Percentiles rank a stretch among this genome's conserved stretches.
Conservation (phyloP, 2,797 vertebrate genomes). For the Hemibagrus guttatus region DNA sequence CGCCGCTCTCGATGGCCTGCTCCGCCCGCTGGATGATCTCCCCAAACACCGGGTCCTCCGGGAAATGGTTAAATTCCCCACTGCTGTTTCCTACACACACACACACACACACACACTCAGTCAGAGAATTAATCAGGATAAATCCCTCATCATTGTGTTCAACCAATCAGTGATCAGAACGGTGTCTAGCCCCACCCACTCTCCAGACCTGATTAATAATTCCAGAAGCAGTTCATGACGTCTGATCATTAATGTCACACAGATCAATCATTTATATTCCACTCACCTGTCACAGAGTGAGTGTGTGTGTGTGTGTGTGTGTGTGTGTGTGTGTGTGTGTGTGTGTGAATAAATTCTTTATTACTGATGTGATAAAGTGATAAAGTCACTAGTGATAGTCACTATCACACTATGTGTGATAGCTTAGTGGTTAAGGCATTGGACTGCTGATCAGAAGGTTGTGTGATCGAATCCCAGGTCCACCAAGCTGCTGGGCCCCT, state of each 20-base stretch:
- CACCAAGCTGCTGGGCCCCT: too few species aligned
- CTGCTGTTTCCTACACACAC: slow-evolving; percentile 64
- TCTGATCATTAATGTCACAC: neutral
- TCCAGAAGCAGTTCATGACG: neutral
- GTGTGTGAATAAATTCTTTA: too few species aligned
- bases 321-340: neutral
- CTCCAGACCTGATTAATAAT: neutral
- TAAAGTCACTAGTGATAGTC: too few species aligned
- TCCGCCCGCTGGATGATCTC: slow-evolving; percentile 86
- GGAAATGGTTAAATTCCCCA: slow-evolving; percentile 86
- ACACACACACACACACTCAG: slow-evolving; percentile 38
- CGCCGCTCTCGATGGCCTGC: slow-evolving; percentile 88
- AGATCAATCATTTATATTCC: neutral
- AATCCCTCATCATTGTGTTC: neutral
- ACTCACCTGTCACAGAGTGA: neutral
- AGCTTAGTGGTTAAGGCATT: too few species aligned
- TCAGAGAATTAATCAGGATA: neutral
- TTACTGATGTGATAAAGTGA: too few species aligned
- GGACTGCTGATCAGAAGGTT: too few species aligned
- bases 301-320: neutral
- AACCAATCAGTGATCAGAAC: neutral
- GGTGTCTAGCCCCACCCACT: neutral
- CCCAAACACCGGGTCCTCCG: slow-evolving; percentile 90
- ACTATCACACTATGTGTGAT: too few species aligned
- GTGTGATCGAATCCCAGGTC: too few species aligned